These are phyloP conservation scores for Actinia tenebrosa DNA, from an alignment of 64 coral and sea anemone genomes.

Conservation along the genomic window DNA sequence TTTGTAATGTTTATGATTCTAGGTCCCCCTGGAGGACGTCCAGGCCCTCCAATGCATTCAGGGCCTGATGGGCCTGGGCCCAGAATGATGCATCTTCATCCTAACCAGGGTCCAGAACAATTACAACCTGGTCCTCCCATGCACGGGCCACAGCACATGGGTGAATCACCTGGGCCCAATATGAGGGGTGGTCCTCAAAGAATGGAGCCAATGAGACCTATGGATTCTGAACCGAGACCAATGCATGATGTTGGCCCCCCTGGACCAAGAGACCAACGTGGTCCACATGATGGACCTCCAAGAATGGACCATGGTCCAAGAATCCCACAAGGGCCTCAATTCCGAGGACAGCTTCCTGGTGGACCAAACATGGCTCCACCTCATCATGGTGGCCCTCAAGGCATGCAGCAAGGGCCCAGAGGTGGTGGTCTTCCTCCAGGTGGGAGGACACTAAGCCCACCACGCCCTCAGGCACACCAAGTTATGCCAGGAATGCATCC, in stretches of 20 bases:
- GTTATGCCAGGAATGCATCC: constrained; percentile 12
- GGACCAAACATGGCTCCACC: constrained; percentile 23
- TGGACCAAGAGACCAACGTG: constrained; percentile 32
- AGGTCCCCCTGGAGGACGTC: constrained; percentile 32
- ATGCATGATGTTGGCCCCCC: constrained; percentile 23
- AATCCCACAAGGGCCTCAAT: not conserved
- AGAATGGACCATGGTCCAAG: constrained; percentile 14
- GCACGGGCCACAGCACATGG: constrained; percentile 36
- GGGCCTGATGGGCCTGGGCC: not conserved
- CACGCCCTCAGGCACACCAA: not conserved
- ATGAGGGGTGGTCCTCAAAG: constrained; percentile 21
- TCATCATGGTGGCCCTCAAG: constrained; percentile 27
- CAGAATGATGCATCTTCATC: constrained; percentile 19
- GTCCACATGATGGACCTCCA: constrained; percentile 15
- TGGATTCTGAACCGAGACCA: constrained; percentile 21
- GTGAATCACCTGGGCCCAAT: not conserved
- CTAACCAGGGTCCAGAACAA: constrained; percentile 8
- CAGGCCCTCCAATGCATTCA: constrained; percentile 15
- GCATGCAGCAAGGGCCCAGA: constrained; percentile 27
- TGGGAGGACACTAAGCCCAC: not conserved
- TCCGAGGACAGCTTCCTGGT: constrained; percentile 41
- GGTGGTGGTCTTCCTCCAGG: constrained; percentile 11
- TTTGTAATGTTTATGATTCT: not conserved
- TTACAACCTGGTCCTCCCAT: constrained; percentile 31
- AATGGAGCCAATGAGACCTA: constrained; percentile 36